A percentile compares a stretch with the other conserved stretches of the same genome.
phyloP scores from a whole-genome alignment of 2,113 vertebrate species.

The Tylochromis polylepis region DNA sequence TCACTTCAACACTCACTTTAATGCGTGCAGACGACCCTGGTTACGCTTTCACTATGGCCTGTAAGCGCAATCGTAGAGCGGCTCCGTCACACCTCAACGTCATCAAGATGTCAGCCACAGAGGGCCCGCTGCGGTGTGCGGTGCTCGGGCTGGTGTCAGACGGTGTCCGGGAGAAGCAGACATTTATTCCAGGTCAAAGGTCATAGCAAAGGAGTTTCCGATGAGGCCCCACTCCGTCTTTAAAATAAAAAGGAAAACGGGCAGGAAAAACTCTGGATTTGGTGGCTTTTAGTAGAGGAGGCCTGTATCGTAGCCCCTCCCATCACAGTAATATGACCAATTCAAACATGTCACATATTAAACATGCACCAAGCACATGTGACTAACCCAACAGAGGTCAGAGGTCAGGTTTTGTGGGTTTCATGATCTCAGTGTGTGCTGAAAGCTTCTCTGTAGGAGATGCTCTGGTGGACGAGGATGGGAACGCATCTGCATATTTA shows the following conservation, averaged over 20 bases:
- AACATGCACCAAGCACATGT: too few relatives aligned
- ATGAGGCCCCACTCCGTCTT: neutral
- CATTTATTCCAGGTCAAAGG: neutral
- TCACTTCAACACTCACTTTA: neutral
- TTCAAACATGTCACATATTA: too few relatives aligned
- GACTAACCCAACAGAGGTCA: neutral
- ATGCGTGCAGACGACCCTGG: neutral
- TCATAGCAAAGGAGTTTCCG: neutral
- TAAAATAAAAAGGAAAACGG: neutral
- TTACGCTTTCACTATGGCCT: neutral
- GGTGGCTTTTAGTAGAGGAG: too few relatives aligned
- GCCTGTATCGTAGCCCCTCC: too few relatives aligned
- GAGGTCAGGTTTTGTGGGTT: neutral
- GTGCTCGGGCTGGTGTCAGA: too few relatives aligned
- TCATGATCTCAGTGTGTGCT: accelerated
- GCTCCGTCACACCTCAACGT: neutral
- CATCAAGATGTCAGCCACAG: too few relatives aligned
- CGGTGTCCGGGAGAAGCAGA: neutral
- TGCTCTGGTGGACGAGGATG: neutral
- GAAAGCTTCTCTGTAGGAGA: neutral
- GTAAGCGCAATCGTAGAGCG: neutral
- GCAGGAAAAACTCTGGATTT: neutral
- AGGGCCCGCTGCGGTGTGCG: too few relatives aligned
- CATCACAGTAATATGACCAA: too few relatives aligned
- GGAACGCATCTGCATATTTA: too few relatives aligned